These are phyloP conservation scores for Drosophila erecta DNA, from an alignment of 1,140 invertebrate genomes.

Conservation along the genomic window DNA sequence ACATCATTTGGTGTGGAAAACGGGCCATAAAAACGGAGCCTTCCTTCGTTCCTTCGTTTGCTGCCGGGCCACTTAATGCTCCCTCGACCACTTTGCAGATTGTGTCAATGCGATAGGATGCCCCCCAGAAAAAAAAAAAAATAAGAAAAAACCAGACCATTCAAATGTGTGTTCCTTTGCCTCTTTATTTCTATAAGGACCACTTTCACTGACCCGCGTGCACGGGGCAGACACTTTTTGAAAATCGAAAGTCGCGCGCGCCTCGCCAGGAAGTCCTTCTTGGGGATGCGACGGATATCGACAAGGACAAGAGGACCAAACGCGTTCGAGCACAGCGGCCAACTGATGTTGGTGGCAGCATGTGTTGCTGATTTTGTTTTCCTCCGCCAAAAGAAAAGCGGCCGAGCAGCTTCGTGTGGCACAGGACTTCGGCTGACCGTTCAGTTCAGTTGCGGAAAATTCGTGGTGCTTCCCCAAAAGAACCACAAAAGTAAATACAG, in stretches of 20 bases:
- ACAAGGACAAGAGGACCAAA: slow-evolving; percentile 47
- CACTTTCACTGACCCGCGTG: slow-evolving; percentile 16
- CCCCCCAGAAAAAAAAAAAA: not conserved
- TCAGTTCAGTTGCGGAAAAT: slow-evolving; percentile 7
- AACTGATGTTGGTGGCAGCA: slow-evolving; percentile 71
- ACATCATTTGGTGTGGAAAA: slow-evolving; percentile 76
- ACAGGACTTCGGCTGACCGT: slow-evolving; percentile 45
- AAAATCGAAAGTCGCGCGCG: slow-evolving; percentile 45
- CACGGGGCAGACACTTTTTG: slow-evolving; percentile 51
- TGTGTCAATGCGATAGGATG: slow-evolving; percentile 65
- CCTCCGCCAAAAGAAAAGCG: slow-evolving; percentile 40
- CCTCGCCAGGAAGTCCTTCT: not conserved
- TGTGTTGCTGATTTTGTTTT: slow-evolving; percentile 81
- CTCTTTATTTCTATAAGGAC: slow-evolving; percentile 13
- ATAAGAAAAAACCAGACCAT: slow-evolving; percentile 49
- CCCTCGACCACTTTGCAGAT: slow-evolving; percentile 73
- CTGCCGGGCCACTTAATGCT: slow-evolving; percentile 62
- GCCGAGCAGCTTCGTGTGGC: slow-evolving; percentile 45
- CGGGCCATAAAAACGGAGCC: slow-evolving; percentile 62
- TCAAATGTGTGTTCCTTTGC: slow-evolving; percentile 45
- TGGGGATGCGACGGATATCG: not conserved
- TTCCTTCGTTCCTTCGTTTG: slow-evolving; percentile 33
- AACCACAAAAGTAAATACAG: not conserved
- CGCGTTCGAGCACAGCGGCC: slow-evolving; percentile 61
- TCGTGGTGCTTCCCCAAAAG: not conserved